phyloP scores from a whole-genome alignment of 1,140 invertebrate species.

The Trichomalopsis sarcophagae region DNA sequence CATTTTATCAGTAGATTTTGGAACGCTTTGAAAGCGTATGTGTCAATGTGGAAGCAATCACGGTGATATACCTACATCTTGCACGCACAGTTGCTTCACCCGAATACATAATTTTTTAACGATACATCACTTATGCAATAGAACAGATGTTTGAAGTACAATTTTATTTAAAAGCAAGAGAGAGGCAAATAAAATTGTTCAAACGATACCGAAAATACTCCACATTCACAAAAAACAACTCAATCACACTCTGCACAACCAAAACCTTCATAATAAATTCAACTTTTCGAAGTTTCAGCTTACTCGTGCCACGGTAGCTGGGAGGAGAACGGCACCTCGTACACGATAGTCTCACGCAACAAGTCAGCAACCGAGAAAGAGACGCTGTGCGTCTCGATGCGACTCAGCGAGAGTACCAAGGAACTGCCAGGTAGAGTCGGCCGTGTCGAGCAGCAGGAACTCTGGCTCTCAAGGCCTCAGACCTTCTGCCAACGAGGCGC shows the following conservation, averaged over 20 bases:
- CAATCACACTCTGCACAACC: neutral
- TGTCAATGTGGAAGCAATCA: no score
- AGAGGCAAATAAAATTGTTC: no score
- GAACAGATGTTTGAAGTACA: no score
- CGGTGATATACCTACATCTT: no score
- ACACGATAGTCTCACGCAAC: conserved; percentile 77
- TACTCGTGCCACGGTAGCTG: conserved; percentile 79
- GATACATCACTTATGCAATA: no score
- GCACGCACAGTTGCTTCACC: no score
- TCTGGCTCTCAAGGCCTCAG: conserved; percentile 65
- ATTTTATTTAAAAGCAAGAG: no score
- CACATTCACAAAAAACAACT: neutral
- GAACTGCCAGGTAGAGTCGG: conserved; percentile 54
- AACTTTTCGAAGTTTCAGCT: conserved; percentile 63
- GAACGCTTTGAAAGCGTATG: no score
- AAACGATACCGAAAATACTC: no score
- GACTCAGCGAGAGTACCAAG: conserved; percentile 54
- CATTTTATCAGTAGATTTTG: no score
- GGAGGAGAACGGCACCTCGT: conserved; percentile 77
- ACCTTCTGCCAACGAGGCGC: conserved; percentile 64
- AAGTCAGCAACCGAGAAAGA: conserved; percentile 61
- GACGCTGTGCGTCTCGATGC: conserved; percentile 70
- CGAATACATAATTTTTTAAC: no score
- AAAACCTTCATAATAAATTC: neutral
- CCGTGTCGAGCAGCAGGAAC: conserved; percentile 63